A percentile compares a stretch with the other conserved stretches of the same genome.
Evolutionary conservation across 2,113 vertebrate species (phyloP).

Genomic region (Syngnathus scovelli): DNA sequence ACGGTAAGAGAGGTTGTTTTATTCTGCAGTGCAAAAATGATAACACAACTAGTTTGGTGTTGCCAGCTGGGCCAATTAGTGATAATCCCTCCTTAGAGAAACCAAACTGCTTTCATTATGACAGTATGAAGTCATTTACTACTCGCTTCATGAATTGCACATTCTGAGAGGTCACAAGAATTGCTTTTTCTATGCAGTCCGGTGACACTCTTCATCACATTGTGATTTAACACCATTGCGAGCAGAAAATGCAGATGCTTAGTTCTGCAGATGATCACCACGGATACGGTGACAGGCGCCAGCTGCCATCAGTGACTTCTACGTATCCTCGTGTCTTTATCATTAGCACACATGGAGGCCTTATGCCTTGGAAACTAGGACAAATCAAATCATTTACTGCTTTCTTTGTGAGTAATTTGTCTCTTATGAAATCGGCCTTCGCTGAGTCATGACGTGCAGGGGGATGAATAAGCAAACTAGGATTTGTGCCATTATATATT

Average conservation of each 20-base stretch:
- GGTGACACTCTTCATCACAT: conserved; percentile 40
- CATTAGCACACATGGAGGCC: conserved; percentile 17
- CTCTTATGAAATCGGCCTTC: conserved; percentile 28
- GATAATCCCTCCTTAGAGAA: conserved; percentile 56
- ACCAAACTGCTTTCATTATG: conserved; percentile 51
- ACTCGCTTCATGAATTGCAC: conserved; percentile 36
- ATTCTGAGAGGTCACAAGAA: conserved; percentile 45
- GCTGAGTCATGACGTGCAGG: conserved; percentile 25
- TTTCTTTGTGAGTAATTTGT: conserved; percentile 37
- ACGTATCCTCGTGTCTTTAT: conserved; percentile 22
- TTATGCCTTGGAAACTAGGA: conserved; percentile 9
- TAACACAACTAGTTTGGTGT: conserved; percentile 40
- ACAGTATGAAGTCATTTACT: conserved; percentile 42
- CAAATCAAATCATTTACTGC: conserved; percentile 16
- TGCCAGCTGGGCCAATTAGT: conserved; percentile 62
- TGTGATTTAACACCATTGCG: conserved; percentile 41
- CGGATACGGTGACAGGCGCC: conserved; percentile 37
- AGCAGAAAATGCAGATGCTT: conserved; percentile 22
- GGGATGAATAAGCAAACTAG: conserved; percentile 26
- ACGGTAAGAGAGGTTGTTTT: conserved; percentile 16
- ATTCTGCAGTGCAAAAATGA: conserved; percentile 22
- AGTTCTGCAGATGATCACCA: conserved; percentile 1
- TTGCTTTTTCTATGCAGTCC: conserved; percentile 29
- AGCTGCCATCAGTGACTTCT: conserved; percentile 35
- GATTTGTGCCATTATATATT: conserved; percentile 7